A percentile compares a stretch with the other conserved stretches of the same genome.
Conservation (phyloP, 2,113 vertebrate species). For the Channa argus region DNA sequence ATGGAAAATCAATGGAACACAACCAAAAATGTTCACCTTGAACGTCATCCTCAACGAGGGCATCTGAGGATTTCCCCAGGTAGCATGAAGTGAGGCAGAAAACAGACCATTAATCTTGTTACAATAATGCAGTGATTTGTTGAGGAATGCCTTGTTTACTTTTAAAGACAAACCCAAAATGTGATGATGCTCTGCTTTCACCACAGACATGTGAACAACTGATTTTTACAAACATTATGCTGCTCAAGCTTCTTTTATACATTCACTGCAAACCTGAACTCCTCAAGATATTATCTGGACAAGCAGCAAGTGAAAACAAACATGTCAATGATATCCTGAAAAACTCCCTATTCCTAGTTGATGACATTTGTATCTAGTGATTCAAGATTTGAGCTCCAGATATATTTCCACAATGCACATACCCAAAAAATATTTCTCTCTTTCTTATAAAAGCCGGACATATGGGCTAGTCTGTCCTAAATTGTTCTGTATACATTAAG, state of each 20-base stretch:
- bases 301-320: too few relatives aligned
- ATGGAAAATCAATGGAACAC: slow-evolving; percentile 2
- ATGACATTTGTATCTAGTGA: too few relatives aligned
- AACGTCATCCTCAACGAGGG: slow-evolving; percentile 73
- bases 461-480: slow-evolving; percentile 2
- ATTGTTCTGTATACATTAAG: background rate
- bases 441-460: slow-evolving; percentile 22
- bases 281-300: too few relatives aligned
- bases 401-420: too few relatives aligned
- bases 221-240: too few relatives aligned
- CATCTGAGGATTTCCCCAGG: slow-evolving; percentile 75
- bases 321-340: too few relatives aligned
- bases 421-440: background rate
- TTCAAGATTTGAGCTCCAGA: too few relatives aligned
- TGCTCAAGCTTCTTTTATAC: background rate
- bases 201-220: slow-evolving; percentile 1
- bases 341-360: too few relatives aligned
- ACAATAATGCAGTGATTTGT: slow-evolving; percentile 16
- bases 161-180: slow-evolving; percentile 13
- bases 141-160: slow-evolving; percentile 17
- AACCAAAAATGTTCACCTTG: slow-evolving; percentile 76
- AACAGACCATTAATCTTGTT: slow-evolving; percentile 54
- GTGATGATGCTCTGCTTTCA: background rate
- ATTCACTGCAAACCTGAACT: too few relatives aligned
- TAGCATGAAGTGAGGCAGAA: slow-evolving; percentile 67